These are phyloP conservation scores for Conistra vaccinii DNA, from an alignment of 2,888 invertebrate species.

Conservation along the genomic window DNA sequence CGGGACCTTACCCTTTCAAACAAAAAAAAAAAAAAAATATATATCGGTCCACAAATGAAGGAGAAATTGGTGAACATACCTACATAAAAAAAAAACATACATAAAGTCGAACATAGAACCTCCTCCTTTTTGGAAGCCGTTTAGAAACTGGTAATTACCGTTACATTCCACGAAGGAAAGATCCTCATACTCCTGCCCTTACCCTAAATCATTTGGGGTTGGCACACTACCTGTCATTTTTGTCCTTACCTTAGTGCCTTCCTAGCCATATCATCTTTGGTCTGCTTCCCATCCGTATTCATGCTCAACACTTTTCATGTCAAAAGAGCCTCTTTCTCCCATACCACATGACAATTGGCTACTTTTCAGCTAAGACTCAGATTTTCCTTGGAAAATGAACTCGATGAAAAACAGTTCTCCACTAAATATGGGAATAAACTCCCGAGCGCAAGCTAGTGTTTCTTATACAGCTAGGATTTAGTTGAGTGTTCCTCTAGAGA, in stretches of 20 bases:
- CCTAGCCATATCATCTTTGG: background rate
- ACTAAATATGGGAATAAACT: conserved; percentile 3
- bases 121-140: too few species aligned
- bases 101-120: too few species aligned
- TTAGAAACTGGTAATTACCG: too few species aligned
- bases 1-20: too few species aligned
- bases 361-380: background rate
- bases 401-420: background rate
- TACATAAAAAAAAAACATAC: too few species aligned
- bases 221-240: background rate
- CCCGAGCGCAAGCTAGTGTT: conserved; percentile 18
- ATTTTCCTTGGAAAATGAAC: conserved; percentile 7
- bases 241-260: background rate
- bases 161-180: too few species aligned
- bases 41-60: too few species aligned
- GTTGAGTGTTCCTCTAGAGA: conserved; percentile 47
- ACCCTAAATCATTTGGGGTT: background rate
- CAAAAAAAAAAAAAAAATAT: too few species aligned
- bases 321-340: background rate
- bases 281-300: background rate
- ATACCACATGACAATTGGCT: background rate
- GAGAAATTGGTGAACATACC: too few species aligned
- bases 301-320: background rate
- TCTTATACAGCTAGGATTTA: conserved; percentile 33
- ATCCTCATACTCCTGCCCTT: too few species aligned